Evolutionary conservation across 2,797 vertebrate genomes (phyloP).

Genomic region (Acipenser oxyrinchus): DNA sequence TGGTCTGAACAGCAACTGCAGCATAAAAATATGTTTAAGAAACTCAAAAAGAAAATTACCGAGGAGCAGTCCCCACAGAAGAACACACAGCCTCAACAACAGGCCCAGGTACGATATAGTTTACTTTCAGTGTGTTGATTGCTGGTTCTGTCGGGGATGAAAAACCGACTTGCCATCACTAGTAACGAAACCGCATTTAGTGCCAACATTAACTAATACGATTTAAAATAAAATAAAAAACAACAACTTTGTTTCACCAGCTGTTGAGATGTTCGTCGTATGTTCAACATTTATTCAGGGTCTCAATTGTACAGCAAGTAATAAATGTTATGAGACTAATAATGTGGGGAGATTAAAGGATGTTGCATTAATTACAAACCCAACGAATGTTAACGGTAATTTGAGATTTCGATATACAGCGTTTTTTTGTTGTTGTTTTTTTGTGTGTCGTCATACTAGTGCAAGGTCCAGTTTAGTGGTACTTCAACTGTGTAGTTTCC

Average conservation of each 20-base stretch:
- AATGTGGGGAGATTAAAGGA: too few relatives aligned
- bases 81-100: constrained; percentile 57
- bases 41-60: constrained; percentile 76
- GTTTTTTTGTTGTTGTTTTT: too few relatives aligned
- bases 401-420: too few relatives aligned
- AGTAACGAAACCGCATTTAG: background rate
- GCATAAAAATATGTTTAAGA: constrained; percentile 73
- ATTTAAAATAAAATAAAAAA: background rate
- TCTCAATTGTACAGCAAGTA: too few relatives aligned
- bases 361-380: too few relatives aligned
- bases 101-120: constrained; percentile 59
- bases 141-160: background rate
- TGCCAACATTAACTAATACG: background rate
- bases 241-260: background rate
- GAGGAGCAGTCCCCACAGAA: constrained; percentile 69
- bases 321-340: too few relatives aligned
- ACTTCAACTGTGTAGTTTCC: too few relatives aligned
- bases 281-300: too few relatives aligned
- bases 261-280: background rate
- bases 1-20: constrained; percentile 15
- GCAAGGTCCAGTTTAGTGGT: too few relatives aligned
- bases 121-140: too few relatives aligned
- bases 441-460: too few relatives aligned
- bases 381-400: too few relatives aligned
- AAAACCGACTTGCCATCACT: background rate